Percentiles rank a stretch among this genome's conserved stretches.
Evolutionary conservation across 2,113 vertebrate genomes (phyloP).

Genomic region (Ceyx margarethae): DNA sequence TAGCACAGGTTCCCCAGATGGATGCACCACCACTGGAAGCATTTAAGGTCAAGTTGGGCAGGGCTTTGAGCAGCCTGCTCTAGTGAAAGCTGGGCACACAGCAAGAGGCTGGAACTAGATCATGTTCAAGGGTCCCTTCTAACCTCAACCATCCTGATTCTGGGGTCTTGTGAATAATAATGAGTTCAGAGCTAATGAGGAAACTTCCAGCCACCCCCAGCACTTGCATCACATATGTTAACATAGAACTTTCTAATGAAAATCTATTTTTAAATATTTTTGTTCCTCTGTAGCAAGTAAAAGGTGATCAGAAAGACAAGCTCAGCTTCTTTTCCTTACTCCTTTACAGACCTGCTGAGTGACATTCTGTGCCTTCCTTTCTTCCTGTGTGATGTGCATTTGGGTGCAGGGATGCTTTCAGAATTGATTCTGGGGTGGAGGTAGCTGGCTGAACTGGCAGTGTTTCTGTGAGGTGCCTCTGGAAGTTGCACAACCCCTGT

Average conservation of each 20-base stretch:
- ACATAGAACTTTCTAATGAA: not conserved
- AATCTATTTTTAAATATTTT: not conserved
- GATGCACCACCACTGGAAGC: not conserved
- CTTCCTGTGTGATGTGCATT: not conserved
- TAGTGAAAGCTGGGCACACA: not conserved
- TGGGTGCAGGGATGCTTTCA: not conserved
- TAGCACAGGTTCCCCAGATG: not conserved
- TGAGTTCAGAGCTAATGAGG: not conserved
- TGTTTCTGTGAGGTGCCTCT: not conserved
- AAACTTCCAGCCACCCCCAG: not conserved
- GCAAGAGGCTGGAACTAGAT: not conserved
- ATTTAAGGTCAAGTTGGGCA: not conserved
- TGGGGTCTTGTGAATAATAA: not conserved
- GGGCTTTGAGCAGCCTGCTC: not conserved
- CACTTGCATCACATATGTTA: not conserved
- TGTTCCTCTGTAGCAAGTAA: not conserved
- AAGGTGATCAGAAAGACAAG: not conserved
- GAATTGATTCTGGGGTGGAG: not conserved
- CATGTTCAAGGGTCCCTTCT: not conserved
- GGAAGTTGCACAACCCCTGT: fast-evolving
- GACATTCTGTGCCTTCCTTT: not conserved
- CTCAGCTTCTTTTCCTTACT: not conserved
- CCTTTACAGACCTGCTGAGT: fast-evolving
- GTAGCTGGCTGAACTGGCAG: not conserved
- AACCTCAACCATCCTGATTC: not conserved